Base-by-base conservation (phyloP, 2,888 invertebrate species). In the Tetragonisca angustula region DNA sequence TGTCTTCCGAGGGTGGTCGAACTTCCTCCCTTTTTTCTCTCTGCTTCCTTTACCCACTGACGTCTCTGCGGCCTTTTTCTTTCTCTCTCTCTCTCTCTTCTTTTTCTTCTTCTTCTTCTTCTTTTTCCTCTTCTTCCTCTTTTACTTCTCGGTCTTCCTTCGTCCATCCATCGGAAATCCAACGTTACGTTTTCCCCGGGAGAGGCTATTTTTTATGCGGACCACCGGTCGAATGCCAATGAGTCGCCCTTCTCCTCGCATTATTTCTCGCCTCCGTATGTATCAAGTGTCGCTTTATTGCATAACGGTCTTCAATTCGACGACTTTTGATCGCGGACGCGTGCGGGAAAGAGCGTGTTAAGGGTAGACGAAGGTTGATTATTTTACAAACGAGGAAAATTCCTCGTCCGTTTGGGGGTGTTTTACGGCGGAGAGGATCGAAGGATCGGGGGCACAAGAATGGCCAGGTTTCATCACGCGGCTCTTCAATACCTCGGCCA, bases 151-250 rank as follows among this genome's bases (percentile, higher is more conserved):
- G 6, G 61, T 70, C 81, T 68, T 82, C 73, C 62, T 79, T 83
- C 73, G 69, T 54, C 81, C 78, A 73, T 86, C 79, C 74, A 43
- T 43, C 79, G 86, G 82, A 77, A 90, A 90, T 90, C 82, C 89
- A 85, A 91, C 86, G 50, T 91, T 86, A 81, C 88, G 84, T 88
- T 87, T 86, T 85, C 86, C 80, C 73, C 77, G 74, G 86, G 72
- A 79, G 81, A 86, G 87, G 88, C 88, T 91, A 90, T 90, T 91
- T 92, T 92, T 91, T 89, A 89, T 88, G 81, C 87, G 74, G 65
- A 76, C 81, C 85, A 87, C 85, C 86, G 78, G 83, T 79, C 81
- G 90, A 92, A 92, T 92, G 91, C 87, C 91, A 91, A 92, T 90
- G 90, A 91, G 87, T 76, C 61, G 71, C 76, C 52, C 70, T 68